Percentiles rank a stretch among this genome's conserved stretches.
phyloP scores from a whole-genome alignment of 2,888 invertebrate genomes.

The Latrodectus elegans region DNA sequence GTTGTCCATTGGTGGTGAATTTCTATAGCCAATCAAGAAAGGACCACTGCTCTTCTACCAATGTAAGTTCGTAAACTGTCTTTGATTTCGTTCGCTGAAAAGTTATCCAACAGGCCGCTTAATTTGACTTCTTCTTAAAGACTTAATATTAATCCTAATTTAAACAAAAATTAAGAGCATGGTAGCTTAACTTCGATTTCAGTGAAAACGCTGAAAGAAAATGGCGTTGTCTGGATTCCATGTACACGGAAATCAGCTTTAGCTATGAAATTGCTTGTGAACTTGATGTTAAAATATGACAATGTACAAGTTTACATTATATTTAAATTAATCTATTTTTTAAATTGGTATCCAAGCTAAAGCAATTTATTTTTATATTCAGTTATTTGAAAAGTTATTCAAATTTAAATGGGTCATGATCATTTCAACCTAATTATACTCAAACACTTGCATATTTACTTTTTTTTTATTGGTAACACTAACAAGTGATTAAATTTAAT shows the following conservation, averaged over 20 bases:
- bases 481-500: no score
- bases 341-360: no score
- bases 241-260: constrained; percentile 5
- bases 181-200: background rate
- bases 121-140: constrained; percentile 50
- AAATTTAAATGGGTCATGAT: constrained; percentile 5
- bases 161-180: background rate
- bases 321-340: no score
- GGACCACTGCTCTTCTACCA: constrained; percentile 80
- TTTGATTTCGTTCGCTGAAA: constrained; percentile 73
- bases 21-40: constrained; percentile 85
- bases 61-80: constrained; percentile 85
- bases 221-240: constrained; percentile 42
- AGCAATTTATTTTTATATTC: no score
- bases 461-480: no score
- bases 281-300: no score
- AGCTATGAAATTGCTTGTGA: no score
- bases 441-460: no score
- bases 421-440: background rate
- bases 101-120: constrained; percentile 63
- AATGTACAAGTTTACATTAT: no score
- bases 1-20: constrained; percentile 89
- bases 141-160: constrained; percentile 11
- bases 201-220: constrained; percentile 30
- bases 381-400: background rate